Evolutionary conservation across 2,113 vertebrate genomes (phyloP).

Genomic region (Lanius collurio): DNA sequence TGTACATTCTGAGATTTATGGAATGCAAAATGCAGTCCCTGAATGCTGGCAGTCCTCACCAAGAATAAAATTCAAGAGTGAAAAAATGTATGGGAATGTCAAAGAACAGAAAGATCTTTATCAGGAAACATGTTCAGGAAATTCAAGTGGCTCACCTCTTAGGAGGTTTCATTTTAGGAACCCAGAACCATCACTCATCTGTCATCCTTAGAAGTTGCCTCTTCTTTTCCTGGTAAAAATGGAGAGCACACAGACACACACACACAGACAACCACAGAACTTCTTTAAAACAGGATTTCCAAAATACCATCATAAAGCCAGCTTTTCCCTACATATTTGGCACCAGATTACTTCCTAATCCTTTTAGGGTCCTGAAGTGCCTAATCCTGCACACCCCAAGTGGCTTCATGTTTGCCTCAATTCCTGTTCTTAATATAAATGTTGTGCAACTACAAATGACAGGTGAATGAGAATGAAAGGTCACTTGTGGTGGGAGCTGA

Average conservation of each 20-base stretch:
- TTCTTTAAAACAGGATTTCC: not conserved
- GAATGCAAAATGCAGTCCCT: not conserved
- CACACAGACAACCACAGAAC: not conserved
- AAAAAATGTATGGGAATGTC: not conserved
- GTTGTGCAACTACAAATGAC: not conserved
- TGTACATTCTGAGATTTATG: not conserved
- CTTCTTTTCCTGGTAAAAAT: not conserved
- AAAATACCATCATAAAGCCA: not conserved
- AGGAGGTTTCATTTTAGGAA: not conserved
- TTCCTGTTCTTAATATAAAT: not conserved
- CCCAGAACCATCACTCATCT: not conserved
- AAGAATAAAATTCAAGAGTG: not conserved
- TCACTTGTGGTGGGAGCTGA: not conserved
- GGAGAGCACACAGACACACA: not conserved
- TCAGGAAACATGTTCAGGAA: not conserved
- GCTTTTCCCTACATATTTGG: not conserved
- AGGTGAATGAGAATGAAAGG: not conserved
- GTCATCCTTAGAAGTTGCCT: not conserved
- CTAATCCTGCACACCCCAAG: not conserved
- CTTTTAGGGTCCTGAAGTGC: not conserved
- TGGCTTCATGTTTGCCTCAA: not conserved
- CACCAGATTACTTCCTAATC: not conserved
- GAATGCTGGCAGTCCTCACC: not conserved
- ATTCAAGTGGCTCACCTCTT: not conserved
- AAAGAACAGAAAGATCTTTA: not conserved